A percentile compares a stretch with the other conserved stretches of the same genome.
Evolutionary conservation across 2,888 invertebrate genomes (phyloP).

Genomic region (Cordilura impudica): DNA sequence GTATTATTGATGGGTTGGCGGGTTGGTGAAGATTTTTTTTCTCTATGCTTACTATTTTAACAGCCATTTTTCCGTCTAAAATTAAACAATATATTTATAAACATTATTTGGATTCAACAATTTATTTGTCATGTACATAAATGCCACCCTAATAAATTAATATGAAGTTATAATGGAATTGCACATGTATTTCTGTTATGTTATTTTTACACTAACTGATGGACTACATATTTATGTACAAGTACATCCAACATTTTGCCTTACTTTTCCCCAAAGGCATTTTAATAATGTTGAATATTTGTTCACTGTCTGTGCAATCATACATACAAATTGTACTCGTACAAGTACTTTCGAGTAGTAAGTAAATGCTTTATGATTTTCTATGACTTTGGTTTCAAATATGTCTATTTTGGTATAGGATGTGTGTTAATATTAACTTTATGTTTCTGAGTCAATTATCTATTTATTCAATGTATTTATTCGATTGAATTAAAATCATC

Average conservation of each 20-base stretch:
- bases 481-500: constrained; percentile 31
- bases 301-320: constrained; percentile 29
- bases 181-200: constrained; percentile 34
- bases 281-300: constrained; percentile 60
- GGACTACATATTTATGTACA: neutral
- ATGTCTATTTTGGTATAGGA: neutral
- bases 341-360: neutral
- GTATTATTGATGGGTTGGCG: too few relatives aligned
- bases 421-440: constrained; percentile 29
- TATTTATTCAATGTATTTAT: constrained; percentile 35
- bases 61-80: too few relatives aligned
- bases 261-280: constrained; percentile 55
- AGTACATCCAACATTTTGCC: constrained; percentile 34
- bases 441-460: constrained; percentile 54
- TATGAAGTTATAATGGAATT: neutral
- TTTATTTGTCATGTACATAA: too few relatives aligned
- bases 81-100: too few relatives aligned
- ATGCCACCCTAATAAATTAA: neutral
- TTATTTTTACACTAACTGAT: constrained; percentile 54
- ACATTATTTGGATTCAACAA: too few relatives aligned
- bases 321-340: neutral
- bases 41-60: too few relatives aligned
- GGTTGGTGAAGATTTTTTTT: too few relatives aligned
- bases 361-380: constrained; percentile 8
- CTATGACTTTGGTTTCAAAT: constrained; percentile 17